phyloP scores from a whole-genome alignment of 2,888 invertebrate species.

The Carterocephalus palaemon region DNA sequence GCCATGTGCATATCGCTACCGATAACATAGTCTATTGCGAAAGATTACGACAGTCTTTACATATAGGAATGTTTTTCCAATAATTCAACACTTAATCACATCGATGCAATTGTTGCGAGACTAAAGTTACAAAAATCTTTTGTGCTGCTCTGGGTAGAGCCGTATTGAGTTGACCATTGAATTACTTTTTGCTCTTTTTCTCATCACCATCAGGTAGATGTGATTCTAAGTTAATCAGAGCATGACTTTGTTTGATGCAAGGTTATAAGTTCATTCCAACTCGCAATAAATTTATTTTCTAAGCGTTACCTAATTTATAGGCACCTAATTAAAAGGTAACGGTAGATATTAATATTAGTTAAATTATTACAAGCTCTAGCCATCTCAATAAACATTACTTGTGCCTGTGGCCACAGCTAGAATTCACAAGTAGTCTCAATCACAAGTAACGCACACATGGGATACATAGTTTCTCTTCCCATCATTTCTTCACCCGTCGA shows the following conservation, averaged over 20 bases:
- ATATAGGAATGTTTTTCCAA: slow-evolving; percentile 6
- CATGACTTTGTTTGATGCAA: slow-evolving; percentile 16
- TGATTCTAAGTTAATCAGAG: slow-evolving; percentile 16
- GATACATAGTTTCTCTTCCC: slow-evolving; percentile 52
- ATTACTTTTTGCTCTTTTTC: slow-evolving; percentile 19
- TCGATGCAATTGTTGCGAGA: slow-evolving; percentile 22
- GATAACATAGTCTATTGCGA: slow-evolving; percentile 4
- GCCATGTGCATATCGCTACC: slow-evolving; percentile 33
- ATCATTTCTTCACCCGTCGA: slow-evolving; percentile 49
- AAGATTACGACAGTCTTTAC: slow-evolving; percentile 8
- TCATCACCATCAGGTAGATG: slow-evolving; percentile 19
- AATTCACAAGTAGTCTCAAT: no score
- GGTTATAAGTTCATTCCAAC: slow-evolving; percentile 8
- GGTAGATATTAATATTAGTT: not conserved
- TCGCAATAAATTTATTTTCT: slow-evolving; percentile 12
- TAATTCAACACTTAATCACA: slow-evolving; percentile 11
- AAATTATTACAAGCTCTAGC: no score
- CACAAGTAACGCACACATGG: slow-evolving; percentile 1
- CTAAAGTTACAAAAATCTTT: slow-evolving; percentile 32
- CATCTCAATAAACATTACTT: no score
- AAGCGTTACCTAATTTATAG: slow-evolving; percentile 3
- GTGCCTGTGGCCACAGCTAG: no score
- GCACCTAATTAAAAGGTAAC: not conserved
- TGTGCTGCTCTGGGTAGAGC: slow-evolving; percentile 15
- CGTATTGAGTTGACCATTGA: slow-evolving; percentile 15